A percentile compares a stretch with the other conserved stretches of the same genome.
Evolutionary conservation across 2,888 invertebrate genomes (phyloP).

Genomic region (Scaptomyza parva): DNA sequence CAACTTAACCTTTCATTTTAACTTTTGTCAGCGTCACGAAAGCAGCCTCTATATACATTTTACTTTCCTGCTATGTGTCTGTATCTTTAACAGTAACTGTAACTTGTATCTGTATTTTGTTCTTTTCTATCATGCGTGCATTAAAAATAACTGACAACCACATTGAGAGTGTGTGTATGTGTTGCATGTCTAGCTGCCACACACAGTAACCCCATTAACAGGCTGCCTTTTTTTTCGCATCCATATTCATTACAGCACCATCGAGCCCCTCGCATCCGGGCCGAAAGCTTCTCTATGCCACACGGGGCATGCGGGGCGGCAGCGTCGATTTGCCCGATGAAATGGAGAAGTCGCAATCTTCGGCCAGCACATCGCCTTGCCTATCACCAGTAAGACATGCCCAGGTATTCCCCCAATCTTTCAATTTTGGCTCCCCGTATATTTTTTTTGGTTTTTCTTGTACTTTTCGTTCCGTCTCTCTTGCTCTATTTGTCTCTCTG

Average conservation of each 20-base stretch:
- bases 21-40: conserved; percentile 18
- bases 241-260: conserved; percentile 88
- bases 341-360: conserved; percentile 95
- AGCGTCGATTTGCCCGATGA: conserved; percentile 97
- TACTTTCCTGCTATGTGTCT: conserved; percentile 37
- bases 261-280: conserved; percentile 96
- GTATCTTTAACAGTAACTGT: conserved; percentile 18
- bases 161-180: conserved; percentile 39
- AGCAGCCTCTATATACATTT: conserved; percentile 24
- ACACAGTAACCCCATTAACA: conserved; percentile 63
- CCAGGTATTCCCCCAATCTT: conserved; percentile 81
- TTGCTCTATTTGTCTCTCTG: not conserved
- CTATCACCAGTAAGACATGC: conserved; percentile 91
- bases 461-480: conserved; percentile 8
- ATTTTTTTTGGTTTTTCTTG: conserved; percentile 44
- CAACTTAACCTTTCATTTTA: conserved; percentile 48
- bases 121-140: conserved; percentile 62
- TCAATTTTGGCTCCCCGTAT: conserved; percentile 25
- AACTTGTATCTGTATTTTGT: conserved; percentile 41
- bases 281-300: conserved; percentile 90
- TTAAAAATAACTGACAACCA: conserved; percentile 55
- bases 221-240: conserved; percentile 37
- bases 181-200: conserved; percentile 44
- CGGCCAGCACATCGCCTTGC: conserved; percentile 96
- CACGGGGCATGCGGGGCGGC: conserved; percentile 93